Percentiles rank a stretch among this genome's conserved stretches.
Conservation (phyloP, 2,113 vertebrate genomes). For the Mustelus asterias region DNA sequence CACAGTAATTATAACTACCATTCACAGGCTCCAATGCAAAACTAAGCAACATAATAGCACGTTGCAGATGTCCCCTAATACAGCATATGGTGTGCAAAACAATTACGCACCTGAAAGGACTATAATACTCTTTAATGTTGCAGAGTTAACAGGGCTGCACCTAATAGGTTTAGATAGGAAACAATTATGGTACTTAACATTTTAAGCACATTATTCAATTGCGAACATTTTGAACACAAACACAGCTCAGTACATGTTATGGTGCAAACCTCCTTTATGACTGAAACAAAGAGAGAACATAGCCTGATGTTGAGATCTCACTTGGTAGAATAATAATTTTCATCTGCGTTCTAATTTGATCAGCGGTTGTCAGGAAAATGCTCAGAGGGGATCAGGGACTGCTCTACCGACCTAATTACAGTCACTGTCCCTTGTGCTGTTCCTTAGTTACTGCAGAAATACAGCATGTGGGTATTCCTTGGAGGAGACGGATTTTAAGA, state of each 20-base stretch:
- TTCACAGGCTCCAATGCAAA: neutral
- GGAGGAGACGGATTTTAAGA: conserved; percentile 3
- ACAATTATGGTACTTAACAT: conserved; percentile 1
- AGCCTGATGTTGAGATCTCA: neutral
- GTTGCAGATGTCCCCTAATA: neutral
- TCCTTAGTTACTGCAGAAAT: conserved; percentile 24
- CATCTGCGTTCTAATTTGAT: neutral
- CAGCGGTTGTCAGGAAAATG: neutral
- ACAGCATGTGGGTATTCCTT: neutral
- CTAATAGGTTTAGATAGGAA: conserved; percentile 20
- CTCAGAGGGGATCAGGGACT: conserved; percentile 7
- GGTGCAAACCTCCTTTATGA: neutral
- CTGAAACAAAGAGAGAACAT: neutral
- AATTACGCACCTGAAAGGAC: conserved; percentile 8
- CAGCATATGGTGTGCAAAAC: neutral
- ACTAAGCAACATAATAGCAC: neutral
- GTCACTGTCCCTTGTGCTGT: neutral
- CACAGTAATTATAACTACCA: too few species aligned
- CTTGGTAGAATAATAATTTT: conserved; percentile 22
- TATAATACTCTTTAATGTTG: neutral
- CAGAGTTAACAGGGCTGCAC: neutral
- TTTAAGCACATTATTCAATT: conserved; percentile 28
- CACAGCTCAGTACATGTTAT: conserved; percentile 7
- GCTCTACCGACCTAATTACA: neutral
- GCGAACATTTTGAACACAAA: neutral